These are phyloP conservation scores for Crocidura indochinensis DNA, from an alignment of 2,797 vertebrate genomes.

Conservation along the genomic window DNA sequence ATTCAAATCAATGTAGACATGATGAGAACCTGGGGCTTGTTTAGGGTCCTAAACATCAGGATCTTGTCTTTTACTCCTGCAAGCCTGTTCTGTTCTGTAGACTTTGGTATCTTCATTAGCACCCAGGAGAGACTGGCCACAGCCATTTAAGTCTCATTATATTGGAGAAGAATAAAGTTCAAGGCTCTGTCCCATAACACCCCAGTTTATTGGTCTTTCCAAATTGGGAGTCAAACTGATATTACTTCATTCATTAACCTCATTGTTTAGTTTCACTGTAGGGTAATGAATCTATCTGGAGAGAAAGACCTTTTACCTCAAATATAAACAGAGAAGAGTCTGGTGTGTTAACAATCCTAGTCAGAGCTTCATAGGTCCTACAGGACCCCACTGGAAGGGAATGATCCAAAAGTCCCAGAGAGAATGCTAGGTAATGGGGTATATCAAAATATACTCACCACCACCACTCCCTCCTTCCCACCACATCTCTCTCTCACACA, in stretches of 20 bases:
- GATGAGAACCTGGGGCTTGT: no score
- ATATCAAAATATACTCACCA: conserved; percentile 38
- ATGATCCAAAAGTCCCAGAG: neutral
- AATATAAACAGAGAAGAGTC: conserved; percentile 66
- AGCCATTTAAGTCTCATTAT: neutral
- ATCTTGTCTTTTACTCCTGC: neutral
- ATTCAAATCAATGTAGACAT: neutral
- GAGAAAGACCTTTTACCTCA: conserved; percentile 65
- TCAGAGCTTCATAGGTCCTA: neutral
- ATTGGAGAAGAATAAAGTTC: neutral
- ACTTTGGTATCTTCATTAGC: neutral
- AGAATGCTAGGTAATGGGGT: conserved; percentile 66
- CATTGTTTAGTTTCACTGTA: conserved; percentile 41
- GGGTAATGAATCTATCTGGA: conserved; percentile 41
- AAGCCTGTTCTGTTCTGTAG: neutral
- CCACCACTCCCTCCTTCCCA: neutral
- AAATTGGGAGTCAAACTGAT: conserved; percentile 59
- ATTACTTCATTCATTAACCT: conserved; percentile 59
- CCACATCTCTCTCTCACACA: no score
- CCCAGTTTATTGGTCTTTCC: neutral
- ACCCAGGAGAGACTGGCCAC: neutral
- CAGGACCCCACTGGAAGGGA: conserved; percentile 31
- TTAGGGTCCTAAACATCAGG: neutral
- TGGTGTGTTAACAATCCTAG: conserved; percentile 15
- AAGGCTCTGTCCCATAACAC: neutral